Percentiles rank a stretch among this genome's conserved stretches.
Conservation (phyloP, 2,113 vertebrate genomes). For the Limnothrissa miodon region DNA sequence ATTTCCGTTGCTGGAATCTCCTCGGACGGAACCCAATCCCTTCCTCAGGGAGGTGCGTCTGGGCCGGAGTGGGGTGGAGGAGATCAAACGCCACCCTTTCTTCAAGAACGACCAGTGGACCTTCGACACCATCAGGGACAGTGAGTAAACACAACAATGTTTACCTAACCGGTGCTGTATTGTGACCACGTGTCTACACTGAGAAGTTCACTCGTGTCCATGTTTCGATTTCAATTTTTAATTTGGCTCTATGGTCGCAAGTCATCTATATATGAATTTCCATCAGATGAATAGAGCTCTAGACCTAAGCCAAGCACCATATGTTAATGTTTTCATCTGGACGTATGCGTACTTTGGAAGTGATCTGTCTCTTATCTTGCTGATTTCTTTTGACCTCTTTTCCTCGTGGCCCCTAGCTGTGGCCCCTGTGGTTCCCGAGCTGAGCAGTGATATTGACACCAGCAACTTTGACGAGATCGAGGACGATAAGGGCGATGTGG, state of each 20-base stretch:
- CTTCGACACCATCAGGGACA: slow-evolving; percentile 94
- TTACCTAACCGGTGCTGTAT: background rate
- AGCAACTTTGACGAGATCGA: slow-evolving; percentile 99
- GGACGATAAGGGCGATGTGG: slow-evolving; percentile 94
- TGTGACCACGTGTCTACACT: background rate
- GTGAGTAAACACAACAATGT: slow-evolving; percentile 72
- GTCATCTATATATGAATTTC: background rate
- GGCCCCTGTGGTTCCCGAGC: slow-evolving; percentile 94
- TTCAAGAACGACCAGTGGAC: slow-evolving; percentile 98
- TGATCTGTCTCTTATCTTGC: background rate
- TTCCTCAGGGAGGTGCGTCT: slow-evolving; percentile 89
- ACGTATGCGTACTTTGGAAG: slow-evolving; percentile 17
- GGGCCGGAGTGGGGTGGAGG: slow-evolving; percentile 92
- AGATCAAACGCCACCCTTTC: slow-evolving; percentile 95
- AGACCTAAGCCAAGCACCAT: background rate
- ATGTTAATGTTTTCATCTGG: background rate
- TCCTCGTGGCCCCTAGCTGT: slow-evolving; percentile 69
- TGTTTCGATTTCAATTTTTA: background rate
- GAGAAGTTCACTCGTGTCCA: slow-evolving; percentile 15
- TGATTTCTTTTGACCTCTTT: background rate
- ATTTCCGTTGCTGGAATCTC: background rate
- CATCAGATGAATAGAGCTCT: background rate
- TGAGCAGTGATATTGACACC: slow-evolving; percentile 96
- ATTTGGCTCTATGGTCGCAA: background rate
- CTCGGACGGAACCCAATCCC: background rate